These are phyloP conservation scores for Drosophila stalkeri DNA, from an alignment of 2,888 invertebrate species.

Conservation along the genomic window DNA sequence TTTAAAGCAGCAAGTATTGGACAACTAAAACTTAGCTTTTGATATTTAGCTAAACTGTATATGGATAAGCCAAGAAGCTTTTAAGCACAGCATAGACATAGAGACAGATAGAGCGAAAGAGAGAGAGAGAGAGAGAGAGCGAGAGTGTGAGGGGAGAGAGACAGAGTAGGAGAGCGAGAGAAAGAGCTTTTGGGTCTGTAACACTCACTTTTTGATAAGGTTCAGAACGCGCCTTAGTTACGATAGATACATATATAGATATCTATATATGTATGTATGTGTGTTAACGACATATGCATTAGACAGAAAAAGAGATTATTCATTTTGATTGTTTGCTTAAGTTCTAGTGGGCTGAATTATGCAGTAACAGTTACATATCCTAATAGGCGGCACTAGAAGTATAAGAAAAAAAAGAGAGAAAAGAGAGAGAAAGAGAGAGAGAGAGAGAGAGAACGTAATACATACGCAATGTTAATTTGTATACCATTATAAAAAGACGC, in stretches of 20 bases:
- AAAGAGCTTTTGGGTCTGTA: slow-evolving; percentile 41
- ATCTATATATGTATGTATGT: slow-evolving; percentile 27
- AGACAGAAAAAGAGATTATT: slow-evolving; percentile 46
- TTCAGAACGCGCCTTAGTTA: slow-evolving; percentile 57
- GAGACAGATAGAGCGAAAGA: slow-evolving; percentile 22
- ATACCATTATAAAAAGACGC: slow-evolving; percentile 44
- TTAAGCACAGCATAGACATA: slow-evolving; percentile 48
- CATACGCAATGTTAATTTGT: slow-evolving; percentile 64
- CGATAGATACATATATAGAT: slow-evolving; percentile 26
- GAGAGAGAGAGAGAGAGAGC: slow-evolving; percentile 5
- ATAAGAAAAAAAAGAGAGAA: slow-evolving; percentile 72
- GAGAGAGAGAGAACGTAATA: slow-evolving; percentile 65
- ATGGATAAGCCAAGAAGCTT: slow-evolving; percentile 65
- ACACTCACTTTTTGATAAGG: slow-evolving; percentile 58
- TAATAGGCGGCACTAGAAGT: slow-evolving; percentile 86
- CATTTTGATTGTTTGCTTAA: slow-evolving; percentile 70
- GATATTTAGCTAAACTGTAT: slow-evolving; percentile 42
- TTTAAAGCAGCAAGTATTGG: slow-evolving; percentile 77
- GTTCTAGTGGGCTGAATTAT: slow-evolving; percentile 82
- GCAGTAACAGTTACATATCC: slow-evolving; percentile 85
- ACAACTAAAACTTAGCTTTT: slow-evolving; percentile 49
- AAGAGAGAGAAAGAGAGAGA: slow-evolving; percentile 60
- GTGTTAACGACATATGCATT: slow-evolving; percentile 26
- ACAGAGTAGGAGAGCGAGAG: slow-evolving; percentile 30
- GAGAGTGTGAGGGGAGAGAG: slow-evolving; percentile 9